Percentiles rank a stretch among this genome's conserved stretches.
Evolutionary conservation across 2,797 vertebrate genomes (phyloP).

Genomic region (Allobates femoralis): DNA sequence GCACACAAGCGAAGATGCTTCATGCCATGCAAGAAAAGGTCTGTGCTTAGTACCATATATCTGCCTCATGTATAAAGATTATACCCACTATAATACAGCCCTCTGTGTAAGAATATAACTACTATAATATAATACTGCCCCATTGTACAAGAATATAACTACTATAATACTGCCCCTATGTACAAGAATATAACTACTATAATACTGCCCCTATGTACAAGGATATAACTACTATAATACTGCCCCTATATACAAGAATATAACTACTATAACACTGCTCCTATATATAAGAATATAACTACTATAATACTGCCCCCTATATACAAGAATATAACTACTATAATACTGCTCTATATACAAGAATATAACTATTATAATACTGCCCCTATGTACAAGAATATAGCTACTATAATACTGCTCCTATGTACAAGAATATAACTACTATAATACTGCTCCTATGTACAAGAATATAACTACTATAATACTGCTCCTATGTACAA

Average conservation of each 20-base stretch:
- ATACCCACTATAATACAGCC: background rate
- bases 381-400: too few relatives aligned
- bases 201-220: background rate
- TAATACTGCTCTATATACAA: too few relatives aligned
- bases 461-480: background rate
- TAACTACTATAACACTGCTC: background rate
- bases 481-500: too few relatives aligned
- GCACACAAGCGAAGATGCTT: conserved; percentile 87
- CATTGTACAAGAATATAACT: background rate
- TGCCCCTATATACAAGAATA: background rate
- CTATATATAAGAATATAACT: background rate
- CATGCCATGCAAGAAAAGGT: conserved; percentile 95
- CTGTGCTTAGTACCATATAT: background rate
- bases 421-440: background rate
- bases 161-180: background rate
- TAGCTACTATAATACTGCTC: too few relatives aligned
- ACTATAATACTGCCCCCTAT: background rate
- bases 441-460: conserved; percentile 1
- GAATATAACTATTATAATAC: too few relatives aligned
- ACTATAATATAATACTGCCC: background rate
- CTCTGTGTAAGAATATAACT: background rate
- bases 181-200: background rate
- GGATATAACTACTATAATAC: background rate
- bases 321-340: conserved; percentile 1
- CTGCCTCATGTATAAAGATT: background rate